phyloP scores from a whole-genome alignment of 1,140 invertebrate genomes.

The Chelonus insularis region DNA sequence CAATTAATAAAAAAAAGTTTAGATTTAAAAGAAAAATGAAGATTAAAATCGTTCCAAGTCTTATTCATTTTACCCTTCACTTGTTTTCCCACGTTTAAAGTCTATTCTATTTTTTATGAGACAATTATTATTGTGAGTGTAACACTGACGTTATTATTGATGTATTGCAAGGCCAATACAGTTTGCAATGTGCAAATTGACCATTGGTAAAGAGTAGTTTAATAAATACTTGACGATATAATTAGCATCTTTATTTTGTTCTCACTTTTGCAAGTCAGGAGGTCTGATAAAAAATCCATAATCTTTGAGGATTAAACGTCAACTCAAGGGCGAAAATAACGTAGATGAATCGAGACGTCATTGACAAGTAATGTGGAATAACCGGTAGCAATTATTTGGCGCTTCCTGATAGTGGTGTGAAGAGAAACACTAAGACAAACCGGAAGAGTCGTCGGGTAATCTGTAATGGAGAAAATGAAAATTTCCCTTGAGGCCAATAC shows the following conservation, averaged over 20 bases:
- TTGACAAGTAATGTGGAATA: slow-evolving; percentile 1
- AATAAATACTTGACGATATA: too few species aligned
- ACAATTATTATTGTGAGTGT: slow-evolving; percentile 3
- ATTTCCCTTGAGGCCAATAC: slow-evolving; percentile 16
- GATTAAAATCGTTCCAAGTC: neutral
- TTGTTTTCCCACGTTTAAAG: neutral
- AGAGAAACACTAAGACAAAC: neutral
- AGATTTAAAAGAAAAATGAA: neutral
- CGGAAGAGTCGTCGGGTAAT: slow-evolving; percentile 16
- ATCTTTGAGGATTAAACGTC: neutral
- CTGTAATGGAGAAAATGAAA: slow-evolving; percentile 27
- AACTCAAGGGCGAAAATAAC: neutral
- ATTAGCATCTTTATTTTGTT: neutral
- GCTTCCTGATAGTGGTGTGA: slow-evolving; percentile 12
- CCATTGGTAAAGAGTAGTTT: too few species aligned
- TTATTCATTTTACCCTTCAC: neutral
- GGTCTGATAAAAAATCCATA: neutral
- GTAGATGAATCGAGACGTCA: neutral
- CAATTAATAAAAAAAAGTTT: too few species aligned
- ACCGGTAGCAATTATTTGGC: slow-evolving; percentile 10
- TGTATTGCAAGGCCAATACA: slow-evolving; percentile 23
- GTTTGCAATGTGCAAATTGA: slow-evolving; percentile 17
- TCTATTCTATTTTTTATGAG: neutral
- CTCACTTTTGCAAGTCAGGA: neutral
- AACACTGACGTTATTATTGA: slow-evolving; percentile 15